Percentiles rank a stretch among this genome's conserved stretches.
Evolutionary conservation across 1,140 invertebrate species (phyloP).

Genomic region (Drosophila rufa): DNA sequence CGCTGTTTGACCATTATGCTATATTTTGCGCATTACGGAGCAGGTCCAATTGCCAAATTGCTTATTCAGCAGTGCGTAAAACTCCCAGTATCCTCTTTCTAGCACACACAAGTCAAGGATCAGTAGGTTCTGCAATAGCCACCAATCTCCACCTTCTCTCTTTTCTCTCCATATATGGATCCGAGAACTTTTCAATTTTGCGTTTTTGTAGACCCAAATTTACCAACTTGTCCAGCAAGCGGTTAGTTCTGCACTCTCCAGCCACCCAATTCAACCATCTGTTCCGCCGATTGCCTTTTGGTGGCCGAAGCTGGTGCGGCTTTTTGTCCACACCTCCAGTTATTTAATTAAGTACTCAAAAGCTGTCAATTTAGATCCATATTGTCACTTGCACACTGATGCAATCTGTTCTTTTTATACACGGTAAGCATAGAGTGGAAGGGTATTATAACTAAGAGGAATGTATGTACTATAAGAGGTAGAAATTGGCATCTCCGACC

Average conservation of each 20-base stretch:
- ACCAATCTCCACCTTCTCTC: neutral
- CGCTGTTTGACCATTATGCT: slow-evolving; percentile 33
- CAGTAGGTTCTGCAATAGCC: slow-evolving; percentile 32
- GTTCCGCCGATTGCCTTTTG: neutral
- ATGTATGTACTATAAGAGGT: too few species aligned
- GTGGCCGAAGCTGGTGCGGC: slow-evolving; percentile 18
- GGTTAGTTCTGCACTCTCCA: slow-evolving; percentile 38
- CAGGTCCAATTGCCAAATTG: slow-evolving; percentile 77
- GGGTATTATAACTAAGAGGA: too few species aligned
- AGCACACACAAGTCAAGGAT: slow-evolving; percentile 35
- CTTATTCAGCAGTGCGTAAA: slow-evolving; percentile 84
- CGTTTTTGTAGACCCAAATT: slow-evolving; percentile 36
- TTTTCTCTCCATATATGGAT: neutral
- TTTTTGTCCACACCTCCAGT: slow-evolving; percentile 33
- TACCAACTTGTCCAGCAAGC: slow-evolving; percentile 60
- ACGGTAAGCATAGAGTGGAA: too few species aligned
- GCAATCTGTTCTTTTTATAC: neutral
- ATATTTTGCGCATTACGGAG: slow-evolving; percentile 29
- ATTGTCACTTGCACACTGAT: slow-evolving; percentile 15
- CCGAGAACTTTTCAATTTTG: slow-evolving; percentile 14
- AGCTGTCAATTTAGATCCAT: slow-evolving; percentile 24
- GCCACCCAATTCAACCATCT: slow-evolving; percentile 6
- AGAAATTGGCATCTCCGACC: too few species aligned
- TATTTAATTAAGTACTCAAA: slow-evolving; percentile 53
- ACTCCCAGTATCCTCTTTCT: slow-evolving; percentile 53